Percentiles rank a stretch among this genome's conserved stretches.
Evolutionary conservation across 2,888 invertebrate species (phyloP).

Genomic region (Cephalotes varians): DNA sequence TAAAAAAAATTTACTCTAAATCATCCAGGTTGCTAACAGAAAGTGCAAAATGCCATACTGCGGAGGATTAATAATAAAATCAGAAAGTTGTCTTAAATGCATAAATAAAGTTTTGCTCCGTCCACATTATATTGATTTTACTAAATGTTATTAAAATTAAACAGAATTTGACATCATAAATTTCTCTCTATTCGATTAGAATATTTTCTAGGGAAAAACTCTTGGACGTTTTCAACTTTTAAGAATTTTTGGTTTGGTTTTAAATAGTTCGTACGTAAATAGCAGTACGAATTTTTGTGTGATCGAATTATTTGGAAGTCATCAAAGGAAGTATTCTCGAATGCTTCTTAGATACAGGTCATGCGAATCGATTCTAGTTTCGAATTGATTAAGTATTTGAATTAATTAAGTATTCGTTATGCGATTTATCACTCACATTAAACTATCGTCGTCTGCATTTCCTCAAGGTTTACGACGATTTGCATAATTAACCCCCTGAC

Average conservation of each 20-base stretch:
- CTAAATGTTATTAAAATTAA: background rate
- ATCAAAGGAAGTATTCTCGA: background rate
- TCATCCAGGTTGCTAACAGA: no score
- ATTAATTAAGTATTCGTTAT: conserved; percentile 7
- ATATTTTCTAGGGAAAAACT: background rate
- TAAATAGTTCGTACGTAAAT: background rate
- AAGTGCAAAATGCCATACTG: no score
- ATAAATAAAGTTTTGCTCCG: background rate
- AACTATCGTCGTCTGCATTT: conserved; percentile 49
- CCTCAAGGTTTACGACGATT: conserved; percentile 59
- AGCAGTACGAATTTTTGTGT: background rate
- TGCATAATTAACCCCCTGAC: conserved; percentile 68
- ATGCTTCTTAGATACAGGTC: background rate
- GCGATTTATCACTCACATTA: conserved; percentile 27
- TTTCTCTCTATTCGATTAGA: background rate
- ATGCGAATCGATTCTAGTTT: background rate
- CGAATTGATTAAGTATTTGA: conserved; percentile 2
- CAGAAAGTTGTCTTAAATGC: background rate
- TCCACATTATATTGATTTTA: background rate
- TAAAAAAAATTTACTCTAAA: no score
- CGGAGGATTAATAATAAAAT: no score
- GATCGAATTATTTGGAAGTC: background rate
- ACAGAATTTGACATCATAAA: background rate
- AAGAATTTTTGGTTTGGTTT: background rate
- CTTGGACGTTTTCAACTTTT: background rate